These are phyloP conservation scores for Cenopis cana DNA, from an alignment of 2,888 invertebrate genomes.

Conservation along the genomic window DNA sequence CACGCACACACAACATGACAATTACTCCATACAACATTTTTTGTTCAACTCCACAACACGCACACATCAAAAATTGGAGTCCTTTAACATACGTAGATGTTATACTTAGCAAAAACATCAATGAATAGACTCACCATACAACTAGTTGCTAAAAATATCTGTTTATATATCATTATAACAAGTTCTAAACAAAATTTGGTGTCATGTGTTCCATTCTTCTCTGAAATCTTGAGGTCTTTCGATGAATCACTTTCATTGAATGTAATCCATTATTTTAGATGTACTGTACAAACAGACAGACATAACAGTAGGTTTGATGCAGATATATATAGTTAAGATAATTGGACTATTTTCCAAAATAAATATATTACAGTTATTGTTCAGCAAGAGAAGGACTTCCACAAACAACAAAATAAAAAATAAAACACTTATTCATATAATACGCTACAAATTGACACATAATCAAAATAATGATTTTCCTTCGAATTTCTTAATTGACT, in stretches of 20 bases:
- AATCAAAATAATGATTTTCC: constrained; percentile 28
- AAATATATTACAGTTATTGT: background rate
- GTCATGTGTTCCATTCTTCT: too few species aligned
- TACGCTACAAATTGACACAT: constrained; percentile 42
- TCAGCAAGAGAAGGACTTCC: constrained; percentile 23
- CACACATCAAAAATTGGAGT: constrained; percentile 42
- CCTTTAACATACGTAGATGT: background rate
- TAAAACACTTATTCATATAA: constrained; percentile 35
- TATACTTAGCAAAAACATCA: too few species aligned
- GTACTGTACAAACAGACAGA: too few species aligned
- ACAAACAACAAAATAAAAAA: constrained; percentile 10
- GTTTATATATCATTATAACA: too few species aligned
- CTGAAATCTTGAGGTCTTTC: too few species aligned
- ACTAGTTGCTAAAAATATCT: too few species aligned
- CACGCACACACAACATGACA: constrained; percentile 45
- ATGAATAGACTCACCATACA: too few species aligned
- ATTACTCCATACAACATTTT: constrained; percentile 46
- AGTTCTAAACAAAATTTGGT: too few species aligned
- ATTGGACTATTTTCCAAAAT: background rate
- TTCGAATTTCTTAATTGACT: constrained; percentile 26
- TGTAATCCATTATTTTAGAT: too few species aligned
- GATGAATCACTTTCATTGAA: too few species aligned
- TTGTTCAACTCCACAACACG: constrained; percentile 47
- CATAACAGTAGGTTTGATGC: too few species aligned
- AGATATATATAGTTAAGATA: too few species aligned